Evolutionary conservation across 2,888 invertebrate genomes (phyloP), one percentile per base, ranked within the genome.

Genomic region (Drosophila bunnanda): DNA sequence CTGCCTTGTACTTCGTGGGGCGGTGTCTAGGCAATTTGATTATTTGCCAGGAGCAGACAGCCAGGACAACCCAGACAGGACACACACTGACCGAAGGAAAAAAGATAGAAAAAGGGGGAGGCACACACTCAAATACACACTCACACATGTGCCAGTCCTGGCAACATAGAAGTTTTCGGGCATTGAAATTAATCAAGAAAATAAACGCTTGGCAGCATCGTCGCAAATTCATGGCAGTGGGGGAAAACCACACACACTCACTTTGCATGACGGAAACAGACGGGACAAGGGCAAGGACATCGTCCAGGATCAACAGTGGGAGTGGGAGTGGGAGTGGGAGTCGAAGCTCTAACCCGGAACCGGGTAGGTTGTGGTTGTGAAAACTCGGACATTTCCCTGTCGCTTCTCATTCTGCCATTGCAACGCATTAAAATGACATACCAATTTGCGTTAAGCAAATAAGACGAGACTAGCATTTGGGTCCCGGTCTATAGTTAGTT

Each of bases 401-500:
- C 66, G 66, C 67, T 50, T 38, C 57, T 67, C 38, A 32, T 68
- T 20, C 44, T 70, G 70, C 71, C 88, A 79, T 76, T 88, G 86
- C 76, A 82, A 61, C 83, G 85, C 89, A 89, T 85, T 89, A 85
- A 86, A 88, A 88, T 85, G 85, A 85, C 85, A 85, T 79, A 74
- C 83, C 85, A 85, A 89, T 85, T 85, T 85, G 73, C 86, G 89
- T 85, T 85, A 85, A 82, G 84, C 89, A 85, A 85, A 85, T 89
- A 85, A 85, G 78, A 79, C 72, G 78, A 75, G 84, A 87, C 82
- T 81, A 81, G 84, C 54, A 66, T 58, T 73, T 32, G 50, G 54
- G 50, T 58, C 30, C 38, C 50, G 44, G 25, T 54, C 36, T 50
- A 38, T 46, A 46, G 53, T 55, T 36, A 44, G 44, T 39, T 44